Evolutionary conservation across 2,888 invertebrate genomes (phyloP).

Genomic region (Ochlodes sylvanus): DNA sequence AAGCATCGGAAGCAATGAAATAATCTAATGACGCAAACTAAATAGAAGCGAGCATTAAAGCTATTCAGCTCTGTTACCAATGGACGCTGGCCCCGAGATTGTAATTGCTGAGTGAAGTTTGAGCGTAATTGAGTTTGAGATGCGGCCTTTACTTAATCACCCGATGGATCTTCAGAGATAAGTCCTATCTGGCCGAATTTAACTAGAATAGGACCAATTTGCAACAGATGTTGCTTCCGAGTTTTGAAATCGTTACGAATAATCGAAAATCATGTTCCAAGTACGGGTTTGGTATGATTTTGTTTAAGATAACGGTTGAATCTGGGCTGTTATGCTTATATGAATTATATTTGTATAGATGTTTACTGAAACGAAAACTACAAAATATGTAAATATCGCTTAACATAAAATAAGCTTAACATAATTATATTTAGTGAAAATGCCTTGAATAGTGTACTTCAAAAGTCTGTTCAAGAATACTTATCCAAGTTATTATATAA

Average conservation of each 20-base stretch:
- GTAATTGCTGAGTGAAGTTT: conserved; percentile 51
- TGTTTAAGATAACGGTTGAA: background rate
- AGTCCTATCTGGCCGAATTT: conserved; percentile 48
- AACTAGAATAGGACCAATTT: conserved; percentile 48
- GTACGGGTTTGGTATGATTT: conserved; percentile 1
- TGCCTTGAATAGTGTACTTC: background rate
- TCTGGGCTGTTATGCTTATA: background rate
- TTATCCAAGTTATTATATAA: background rate
- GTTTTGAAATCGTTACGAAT: conserved; percentile 24
- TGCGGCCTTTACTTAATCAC: conserved; percentile 50
- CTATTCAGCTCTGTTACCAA: conserved; percentile 27
- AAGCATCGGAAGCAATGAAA: conserved; percentile 19
- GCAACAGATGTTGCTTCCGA: conserved; percentile 44
- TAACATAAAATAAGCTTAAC: no score
- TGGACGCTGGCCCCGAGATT: conserved; percentile 43
- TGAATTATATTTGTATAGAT: no score
- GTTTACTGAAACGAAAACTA: no score
- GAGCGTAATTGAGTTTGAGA: conserved; percentile 48
- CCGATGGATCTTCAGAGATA: conserved; percentile 51
- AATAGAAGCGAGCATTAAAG: conserved; percentile 29
- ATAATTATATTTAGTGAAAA: no score
- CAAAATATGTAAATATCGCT: no score
- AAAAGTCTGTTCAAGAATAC: background rate
- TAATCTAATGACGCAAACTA: conserved; percentile 33
- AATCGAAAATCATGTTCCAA: conserved; percentile 15